Evolutionary conservation across 2,797 vertebrate species (phyloP), one percentile per base, ranked within the genome.

Genomic region (Platyrinchus mystaceus): DNA sequence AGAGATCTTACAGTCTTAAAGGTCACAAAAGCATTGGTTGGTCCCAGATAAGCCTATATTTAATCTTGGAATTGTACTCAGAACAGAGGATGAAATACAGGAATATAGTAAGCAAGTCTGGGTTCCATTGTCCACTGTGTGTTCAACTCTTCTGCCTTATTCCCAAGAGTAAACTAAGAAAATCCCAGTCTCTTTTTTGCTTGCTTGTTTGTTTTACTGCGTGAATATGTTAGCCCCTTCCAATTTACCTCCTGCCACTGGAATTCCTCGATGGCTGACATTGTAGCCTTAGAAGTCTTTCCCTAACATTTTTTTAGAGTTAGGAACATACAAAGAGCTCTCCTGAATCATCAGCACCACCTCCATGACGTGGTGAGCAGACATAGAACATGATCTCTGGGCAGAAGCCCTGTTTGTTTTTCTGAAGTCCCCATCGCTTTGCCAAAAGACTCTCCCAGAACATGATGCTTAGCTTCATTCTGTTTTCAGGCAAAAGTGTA

Each of bases 121-220:
- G 5, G 58, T 82, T 76, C 47, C 17, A 34, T 22, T 22, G 24
- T 71, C 22, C 34, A 21, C 3, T 1, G 1, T 28, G 10, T 46
- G 5, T 69, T 71, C 16, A 32, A 5, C 8, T 73, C 9, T 17
- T 15, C 12, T n/a, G 7, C 17, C 20, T 79, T 76, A 76, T 34
- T 82, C 6, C 20, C 21, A 63, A 55, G 17, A 59, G 17, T 27
- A 64, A 88, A 67, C 7, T 2, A 68, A 76, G 37, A 79, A 92
- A 90, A 36, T 1, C 1, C 10, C 0, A 7, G 0, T 36, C 3
- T 47, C 3, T 46, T 46, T 34, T 8, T 58, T 27, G 10, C 4
- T 39, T 55, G 16, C 6, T 69, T 43, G 7, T 44, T 59, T 55
- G 3, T 59, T 76, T 90, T 32, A 10, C 11, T 66, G 16, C n/a